Conservation (phyloP, 2,797 vertebrate species). For the Macrochelys suwanniensis region DNA sequence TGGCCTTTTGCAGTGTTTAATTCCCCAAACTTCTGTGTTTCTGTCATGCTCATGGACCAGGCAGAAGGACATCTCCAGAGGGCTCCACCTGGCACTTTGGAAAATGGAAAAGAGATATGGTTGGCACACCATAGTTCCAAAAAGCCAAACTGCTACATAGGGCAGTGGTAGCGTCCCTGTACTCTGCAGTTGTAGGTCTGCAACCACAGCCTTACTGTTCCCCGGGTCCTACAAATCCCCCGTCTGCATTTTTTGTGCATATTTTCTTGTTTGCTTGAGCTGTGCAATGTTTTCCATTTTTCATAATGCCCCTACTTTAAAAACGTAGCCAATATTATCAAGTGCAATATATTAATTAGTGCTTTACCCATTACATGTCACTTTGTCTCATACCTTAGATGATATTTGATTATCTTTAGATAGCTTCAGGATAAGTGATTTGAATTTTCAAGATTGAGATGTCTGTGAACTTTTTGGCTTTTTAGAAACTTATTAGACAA, state of each 20-base stretch:
- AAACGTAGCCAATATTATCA: not conserved
- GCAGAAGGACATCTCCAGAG: too few species aligned
- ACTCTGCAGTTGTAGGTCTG: not conserved
- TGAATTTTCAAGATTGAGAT: not conserved
- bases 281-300: not conserved
- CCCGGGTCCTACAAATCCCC: not conserved
- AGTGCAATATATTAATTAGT: not conserved
- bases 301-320: not conserved
- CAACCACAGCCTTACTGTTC: not conserved
- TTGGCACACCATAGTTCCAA: not conserved
- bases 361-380: not conserved
- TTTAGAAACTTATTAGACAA: not conserved
- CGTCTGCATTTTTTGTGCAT: not conserved
- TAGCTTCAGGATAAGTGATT: accelerated
- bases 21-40: too few species aligned
- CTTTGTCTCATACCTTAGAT: not conserved
- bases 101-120: not conserved
- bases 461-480: not conserved
- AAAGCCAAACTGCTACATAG: not conserved
- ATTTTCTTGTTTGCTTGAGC: not conserved
- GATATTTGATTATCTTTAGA: not conserved
- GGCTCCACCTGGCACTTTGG: not conserved
- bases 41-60: too few species aligned
- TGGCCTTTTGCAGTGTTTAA: accelerated
- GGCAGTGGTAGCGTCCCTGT: not conserved